Evolutionary conservation across 2,113 vertebrate genomes (phyloP).

Genomic region (Australoheros scitulus): DNA sequence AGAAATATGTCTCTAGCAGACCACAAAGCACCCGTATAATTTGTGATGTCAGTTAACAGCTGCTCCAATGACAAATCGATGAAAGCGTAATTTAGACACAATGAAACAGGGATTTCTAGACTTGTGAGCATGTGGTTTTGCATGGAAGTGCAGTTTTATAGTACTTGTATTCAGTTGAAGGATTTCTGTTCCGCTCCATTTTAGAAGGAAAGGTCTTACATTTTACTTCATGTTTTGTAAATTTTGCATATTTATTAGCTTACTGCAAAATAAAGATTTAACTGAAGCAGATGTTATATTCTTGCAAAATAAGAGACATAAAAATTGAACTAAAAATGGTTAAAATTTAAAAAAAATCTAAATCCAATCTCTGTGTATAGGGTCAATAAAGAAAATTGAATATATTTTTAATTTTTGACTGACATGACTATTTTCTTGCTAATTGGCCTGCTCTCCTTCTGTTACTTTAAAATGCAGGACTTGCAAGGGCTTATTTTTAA

Average conservation of each 20-base stretch:
- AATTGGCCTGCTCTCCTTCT: neutral
- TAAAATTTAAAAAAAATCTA: too few species aligned
- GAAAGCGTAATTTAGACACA: neutral
- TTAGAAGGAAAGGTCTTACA: neutral
- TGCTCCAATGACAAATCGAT: neutral
- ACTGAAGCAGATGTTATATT: too few species aligned
- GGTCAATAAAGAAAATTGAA: neutral
- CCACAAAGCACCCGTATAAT: conserved; percentile 15
- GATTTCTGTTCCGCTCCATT: neutral
- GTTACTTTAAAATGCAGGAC: neutral
- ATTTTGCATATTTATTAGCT: neutral
- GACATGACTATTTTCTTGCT: neutral
- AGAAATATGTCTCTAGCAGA: neutral
- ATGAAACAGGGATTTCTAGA: neutral
- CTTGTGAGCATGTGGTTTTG: neutral
- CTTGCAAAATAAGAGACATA: neutral
- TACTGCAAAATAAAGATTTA: neutral
- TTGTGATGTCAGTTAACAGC: neutral
- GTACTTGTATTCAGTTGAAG: neutral
- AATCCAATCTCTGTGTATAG: too few species aligned
- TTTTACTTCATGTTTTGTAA: neutral
- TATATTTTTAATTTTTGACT: neutral
- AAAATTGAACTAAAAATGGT: neutral
- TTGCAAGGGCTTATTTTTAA: neutral
- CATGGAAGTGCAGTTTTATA: neutral